Evolutionary conservation across 2,797 vertebrate species (phyloP).

Genomic region (Leontopithecus rosalia): DNA sequence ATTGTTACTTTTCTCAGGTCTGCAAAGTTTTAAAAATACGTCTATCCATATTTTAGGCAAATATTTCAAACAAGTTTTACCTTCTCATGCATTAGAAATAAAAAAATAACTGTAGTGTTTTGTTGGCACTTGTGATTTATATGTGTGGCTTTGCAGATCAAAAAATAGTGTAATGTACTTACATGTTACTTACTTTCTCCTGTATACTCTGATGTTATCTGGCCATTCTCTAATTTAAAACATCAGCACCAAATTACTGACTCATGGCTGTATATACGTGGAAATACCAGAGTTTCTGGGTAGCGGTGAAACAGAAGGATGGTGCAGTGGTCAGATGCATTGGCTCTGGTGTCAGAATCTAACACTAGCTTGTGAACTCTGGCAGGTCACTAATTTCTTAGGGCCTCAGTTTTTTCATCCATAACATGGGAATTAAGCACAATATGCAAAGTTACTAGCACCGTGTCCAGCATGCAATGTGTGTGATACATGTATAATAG

Average conservation of each 20-base stretch:
- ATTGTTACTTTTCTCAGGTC: conserved; percentile 45
- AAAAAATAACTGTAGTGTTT: conserved; percentile 52
- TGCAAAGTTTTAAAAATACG: not conserved
- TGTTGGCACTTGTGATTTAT: conserved; percentile 44
- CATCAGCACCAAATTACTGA: conserved; percentile 46
- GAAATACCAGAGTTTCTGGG: not conserved
- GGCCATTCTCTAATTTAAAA: conserved; percentile 44
- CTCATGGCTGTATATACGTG: not conserved
- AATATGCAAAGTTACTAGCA: not conserved
- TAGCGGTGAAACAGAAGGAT: not conserved
- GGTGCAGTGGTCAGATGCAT: not conserved
- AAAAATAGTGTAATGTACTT: conserved; percentile 28
- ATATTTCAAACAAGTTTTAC: conserved; percentile 54
- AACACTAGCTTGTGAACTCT: not conserved
- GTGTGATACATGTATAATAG: not conserved
- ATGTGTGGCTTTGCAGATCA: conserved; percentile 60
- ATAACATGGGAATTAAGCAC: not conserved
- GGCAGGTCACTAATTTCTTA: not conserved
- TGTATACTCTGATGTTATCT: conserved; percentile 60
- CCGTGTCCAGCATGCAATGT: not conserved
- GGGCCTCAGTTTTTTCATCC: conserved; percentile 7
- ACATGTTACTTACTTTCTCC: conserved; percentile 52
- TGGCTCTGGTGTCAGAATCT: not conserved
- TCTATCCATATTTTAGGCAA: conserved; percentile 33
- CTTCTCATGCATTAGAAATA: not conserved